Conservation (phyloP, 2,888 invertebrate species). For the Dryocosmus kuriphilus region DNA sequence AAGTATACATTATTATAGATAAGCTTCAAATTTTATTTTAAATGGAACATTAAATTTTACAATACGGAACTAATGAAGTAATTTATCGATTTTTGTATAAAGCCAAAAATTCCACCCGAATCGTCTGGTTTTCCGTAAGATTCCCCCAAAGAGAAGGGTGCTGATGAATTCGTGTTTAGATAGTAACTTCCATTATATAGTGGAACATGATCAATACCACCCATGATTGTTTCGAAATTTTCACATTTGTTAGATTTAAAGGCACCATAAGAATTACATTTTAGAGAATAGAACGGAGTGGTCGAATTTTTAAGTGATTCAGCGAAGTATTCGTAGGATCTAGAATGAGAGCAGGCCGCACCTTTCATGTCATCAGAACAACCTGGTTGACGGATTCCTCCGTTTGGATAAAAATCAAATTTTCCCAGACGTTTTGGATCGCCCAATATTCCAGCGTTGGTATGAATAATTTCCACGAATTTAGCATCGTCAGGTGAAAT, state of each 20-base stretch:
- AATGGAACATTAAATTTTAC: no score
- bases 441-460: conserved; percentile 66
- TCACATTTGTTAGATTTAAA: background rate
- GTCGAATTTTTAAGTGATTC: conserved; percentile 23
- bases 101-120: background rate
- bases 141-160: background rate
- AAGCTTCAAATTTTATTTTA: no score
- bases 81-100: background rate
- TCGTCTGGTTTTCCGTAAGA: background rate
- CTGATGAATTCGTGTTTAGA: background rate
- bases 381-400: conserved; percentile 66
- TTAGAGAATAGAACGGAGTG: background rate
- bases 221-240: background rate
- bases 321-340: conserved; percentile 6
- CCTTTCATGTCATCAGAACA: conserved; percentile 37
- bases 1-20: no score
- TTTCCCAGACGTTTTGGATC: conserved; percentile 63
- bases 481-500: conserved; percentile 67
- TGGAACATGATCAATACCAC: background rate
- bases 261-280: background rate
- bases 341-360: conserved; percentile 16
- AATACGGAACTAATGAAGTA: background rate
- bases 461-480: conserved; percentile 70
- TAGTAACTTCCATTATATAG: background rate
- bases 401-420: conserved; percentile 71